Evolutionary conservation across 2,888 invertebrate species (phyloP).

Genomic region (Hyalella azteca): DNA sequence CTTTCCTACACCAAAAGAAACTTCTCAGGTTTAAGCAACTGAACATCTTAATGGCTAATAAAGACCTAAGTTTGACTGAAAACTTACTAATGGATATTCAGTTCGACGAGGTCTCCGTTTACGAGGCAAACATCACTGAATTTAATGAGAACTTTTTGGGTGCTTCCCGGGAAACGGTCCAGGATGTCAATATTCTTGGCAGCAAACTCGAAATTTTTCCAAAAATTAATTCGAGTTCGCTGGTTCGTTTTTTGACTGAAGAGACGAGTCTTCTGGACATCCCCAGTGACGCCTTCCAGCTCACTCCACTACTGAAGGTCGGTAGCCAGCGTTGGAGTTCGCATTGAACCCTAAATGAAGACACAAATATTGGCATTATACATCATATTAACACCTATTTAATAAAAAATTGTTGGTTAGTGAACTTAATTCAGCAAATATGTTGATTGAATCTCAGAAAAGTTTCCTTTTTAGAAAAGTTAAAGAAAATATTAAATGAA

Average conservation of each 20-base stretch:
- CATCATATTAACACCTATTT: no score
- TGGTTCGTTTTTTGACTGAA: neutral
- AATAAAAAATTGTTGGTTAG: no score
- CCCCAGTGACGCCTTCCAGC: constrained; percentile 7
- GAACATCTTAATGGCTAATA: neutral
- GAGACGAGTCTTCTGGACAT: neutral
- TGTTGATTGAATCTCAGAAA: no score
- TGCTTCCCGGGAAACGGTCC: neutral
- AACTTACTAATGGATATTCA: neutral
- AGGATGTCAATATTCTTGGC: neutral
- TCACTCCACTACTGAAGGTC: constrained; percentile 3
- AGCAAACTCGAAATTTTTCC: neutral
- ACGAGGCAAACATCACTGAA: neutral
- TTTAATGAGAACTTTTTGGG: constrained; percentile 1
- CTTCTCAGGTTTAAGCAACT: neutral
- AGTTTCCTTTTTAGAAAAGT: no score
- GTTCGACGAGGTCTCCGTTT: neutral
- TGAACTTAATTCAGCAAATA: no score
- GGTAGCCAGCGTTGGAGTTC: no score
- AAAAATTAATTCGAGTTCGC: neutral
- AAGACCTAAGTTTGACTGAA: neutral
- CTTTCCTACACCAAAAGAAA: neutral
- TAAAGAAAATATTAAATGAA: no score
- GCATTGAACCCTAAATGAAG: no score
- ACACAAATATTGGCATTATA: no score